A percentile compares a stretch with the other conserved stretches of the same genome.
Conservation (phyloP, 2,113 vertebrate genomes). For the Catagonus wagneri region DNA sequence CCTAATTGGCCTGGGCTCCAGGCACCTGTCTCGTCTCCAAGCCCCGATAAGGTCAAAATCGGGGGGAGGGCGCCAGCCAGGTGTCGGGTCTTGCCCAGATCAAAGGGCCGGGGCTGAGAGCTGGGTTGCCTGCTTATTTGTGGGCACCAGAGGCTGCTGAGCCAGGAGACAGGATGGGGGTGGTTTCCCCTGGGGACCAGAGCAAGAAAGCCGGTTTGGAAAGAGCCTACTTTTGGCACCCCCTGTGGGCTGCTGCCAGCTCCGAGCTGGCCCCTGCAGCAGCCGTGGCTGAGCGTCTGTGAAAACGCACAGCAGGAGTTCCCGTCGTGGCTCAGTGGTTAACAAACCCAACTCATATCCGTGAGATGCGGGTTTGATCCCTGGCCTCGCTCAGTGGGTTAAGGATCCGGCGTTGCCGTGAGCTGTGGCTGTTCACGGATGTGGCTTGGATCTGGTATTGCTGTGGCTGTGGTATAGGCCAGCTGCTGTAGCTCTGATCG, state of each 20-base stretch:
- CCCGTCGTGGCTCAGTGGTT: too few relatives aligned
- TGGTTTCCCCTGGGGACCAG: background rate
- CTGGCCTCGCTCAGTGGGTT: too few relatives aligned
- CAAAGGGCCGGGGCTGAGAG: slow-evolving; percentile 68
- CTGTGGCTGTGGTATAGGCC: too few relatives aligned
- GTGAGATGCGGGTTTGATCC: too few relatives aligned
- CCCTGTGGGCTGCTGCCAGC: background rate
- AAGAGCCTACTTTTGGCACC: background rate
- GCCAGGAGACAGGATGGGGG: slow-evolving; percentile 1
- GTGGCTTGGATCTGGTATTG: too few relatives aligned
- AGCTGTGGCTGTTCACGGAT: too few relatives aligned
- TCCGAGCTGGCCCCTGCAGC: background rate
- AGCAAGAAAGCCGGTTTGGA: background rate
- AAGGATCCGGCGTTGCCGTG: too few relatives aligned
- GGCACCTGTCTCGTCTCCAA: slow-evolving; percentile 73
- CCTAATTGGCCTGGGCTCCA: slow-evolving; percentile 69
- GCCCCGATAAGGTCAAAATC: slow-evolving; percentile 70
- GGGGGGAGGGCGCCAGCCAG: slow-evolving; percentile 71
- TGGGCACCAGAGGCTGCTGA: slow-evolving; percentile 35
- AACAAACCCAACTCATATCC: too few relatives aligned
- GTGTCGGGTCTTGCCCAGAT: slow-evolving; percentile 75
- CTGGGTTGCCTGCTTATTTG: slow-evolving; percentile 38
- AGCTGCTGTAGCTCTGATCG: too few relatives aligned
- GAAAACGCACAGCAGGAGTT: background rate
- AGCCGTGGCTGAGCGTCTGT: background rate